Evolutionary conservation across 1,140 invertebrate species (phyloP).

Genomic region (Linepithema humile): DNA sequence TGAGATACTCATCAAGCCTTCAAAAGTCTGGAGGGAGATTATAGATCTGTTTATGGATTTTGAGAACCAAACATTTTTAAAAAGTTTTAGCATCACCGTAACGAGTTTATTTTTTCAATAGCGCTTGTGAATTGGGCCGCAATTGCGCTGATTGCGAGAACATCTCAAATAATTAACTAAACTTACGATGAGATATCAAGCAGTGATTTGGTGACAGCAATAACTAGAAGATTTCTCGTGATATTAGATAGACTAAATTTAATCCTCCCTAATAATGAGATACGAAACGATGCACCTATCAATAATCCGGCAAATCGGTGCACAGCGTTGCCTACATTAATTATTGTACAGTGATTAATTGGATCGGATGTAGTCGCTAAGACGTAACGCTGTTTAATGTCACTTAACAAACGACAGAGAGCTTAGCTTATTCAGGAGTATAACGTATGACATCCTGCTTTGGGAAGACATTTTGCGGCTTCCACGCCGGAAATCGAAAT

Average conservation of each 20-base stretch:
- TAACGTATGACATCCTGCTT: not conserved
- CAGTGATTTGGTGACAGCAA: not conserved
- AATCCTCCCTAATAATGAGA: not conserved
- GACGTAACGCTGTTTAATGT: not conserved
- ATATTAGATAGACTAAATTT: not conserved
- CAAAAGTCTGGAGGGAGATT: no score
- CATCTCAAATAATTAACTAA: not conserved
- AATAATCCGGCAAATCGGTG: slow-evolving; percentile 16
- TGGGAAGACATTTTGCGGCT: not conserved
- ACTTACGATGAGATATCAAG: not conserved
- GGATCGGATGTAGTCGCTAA: slow-evolving; percentile 24
- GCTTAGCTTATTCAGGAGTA: not conserved
- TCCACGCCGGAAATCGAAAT: not conserved
- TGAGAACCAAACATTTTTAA: no score
- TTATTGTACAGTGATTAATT: slow-evolving; percentile 60
- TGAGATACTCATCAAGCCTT: no score
- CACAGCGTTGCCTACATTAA: slow-evolving; percentile 18
- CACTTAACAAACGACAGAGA: slow-evolving; percentile 7
- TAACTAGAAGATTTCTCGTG: no score
- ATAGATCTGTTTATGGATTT: not conserved
- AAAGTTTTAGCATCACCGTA: not conserved
- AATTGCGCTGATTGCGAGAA: not conserved
- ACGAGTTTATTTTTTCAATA: not conserved
- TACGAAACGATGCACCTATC: not conserved
- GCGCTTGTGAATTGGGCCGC: not conserved